Conservation (phyloP, 2,113 vertebrate genomes). For the Pluvialis apricaria region DNA sequence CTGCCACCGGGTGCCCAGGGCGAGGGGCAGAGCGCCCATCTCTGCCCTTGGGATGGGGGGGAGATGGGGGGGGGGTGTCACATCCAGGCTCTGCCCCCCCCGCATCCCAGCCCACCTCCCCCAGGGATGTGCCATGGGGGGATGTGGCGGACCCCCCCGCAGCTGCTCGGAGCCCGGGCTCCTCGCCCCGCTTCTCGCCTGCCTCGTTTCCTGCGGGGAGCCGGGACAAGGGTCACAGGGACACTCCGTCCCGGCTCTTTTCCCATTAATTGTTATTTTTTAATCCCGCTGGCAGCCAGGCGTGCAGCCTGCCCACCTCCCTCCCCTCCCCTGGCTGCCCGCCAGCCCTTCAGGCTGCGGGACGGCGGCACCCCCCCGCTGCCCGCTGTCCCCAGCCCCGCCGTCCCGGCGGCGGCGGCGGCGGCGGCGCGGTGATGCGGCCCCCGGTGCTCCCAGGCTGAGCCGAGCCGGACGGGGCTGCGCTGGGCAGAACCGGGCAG, state of each 20-base stretch:
- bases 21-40: neutral
- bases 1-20: rapidly evolving
- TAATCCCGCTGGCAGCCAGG: neutral
- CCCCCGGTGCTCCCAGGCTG: neutral
- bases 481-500: neutral
- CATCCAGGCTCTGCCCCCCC: neutral
- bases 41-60: neutral
- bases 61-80: rapidly evolving
- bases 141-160: neutral
- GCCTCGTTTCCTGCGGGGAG: neutral
- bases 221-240: neutral
- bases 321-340: neutral
- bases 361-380: neutral
- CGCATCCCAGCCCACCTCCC: neutral
- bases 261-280: constrained; percentile 44
- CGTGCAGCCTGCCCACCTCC: neutral
- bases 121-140: neutral
- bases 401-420: neutral
- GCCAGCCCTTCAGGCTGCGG: neutral
- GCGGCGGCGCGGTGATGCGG: neutral
- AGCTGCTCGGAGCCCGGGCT: neutral
- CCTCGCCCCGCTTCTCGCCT: neutral
- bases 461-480: neutral
- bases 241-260: neutral
- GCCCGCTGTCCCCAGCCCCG: neutral